Evolutionary conservation across 2,888 invertebrate species (phyloP).

Genomic region (Serrognathus titanus): DNA sequence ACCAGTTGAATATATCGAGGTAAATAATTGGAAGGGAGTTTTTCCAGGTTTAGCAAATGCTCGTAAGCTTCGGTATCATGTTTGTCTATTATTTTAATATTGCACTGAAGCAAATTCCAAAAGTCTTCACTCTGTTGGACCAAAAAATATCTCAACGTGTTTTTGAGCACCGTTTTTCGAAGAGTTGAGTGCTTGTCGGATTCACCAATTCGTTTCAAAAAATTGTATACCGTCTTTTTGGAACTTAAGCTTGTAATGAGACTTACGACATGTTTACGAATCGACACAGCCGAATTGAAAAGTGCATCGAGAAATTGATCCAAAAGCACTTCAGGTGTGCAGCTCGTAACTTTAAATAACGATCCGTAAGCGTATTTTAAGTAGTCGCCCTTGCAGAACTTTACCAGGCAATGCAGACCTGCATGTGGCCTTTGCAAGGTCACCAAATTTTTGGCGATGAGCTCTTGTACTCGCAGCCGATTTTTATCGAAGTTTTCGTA

Average conservation of each 20-base stretch:
- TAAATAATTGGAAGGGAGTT: not conserved
- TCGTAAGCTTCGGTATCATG: not conserved
- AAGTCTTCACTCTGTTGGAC: conserved; percentile 11
- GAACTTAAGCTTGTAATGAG: conserved; percentile 5
- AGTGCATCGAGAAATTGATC: not conserved
- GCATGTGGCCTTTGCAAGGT: conserved; percentile 4
- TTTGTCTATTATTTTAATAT: not conserved
- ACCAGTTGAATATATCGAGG: not conserved
- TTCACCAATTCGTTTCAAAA: not conserved
- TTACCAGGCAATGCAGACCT: conserved; percentile 4
- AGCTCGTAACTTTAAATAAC: not conserved
- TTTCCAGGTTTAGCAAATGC: not conserved
- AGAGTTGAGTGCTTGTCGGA: not conserved
- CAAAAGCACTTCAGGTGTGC: conserved; percentile 11
- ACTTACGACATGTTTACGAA: conserved; percentile 14
- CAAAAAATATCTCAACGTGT: not conserved
- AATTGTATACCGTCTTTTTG: not conserved
- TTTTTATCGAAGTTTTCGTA: not conserved
- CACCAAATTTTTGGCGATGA: conserved; percentile 1
- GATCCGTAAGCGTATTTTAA: conserved; percentile 10
- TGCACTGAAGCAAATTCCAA: not conserved
- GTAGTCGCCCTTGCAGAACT: conserved; percentile 16
- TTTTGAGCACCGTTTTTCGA: not conserved
- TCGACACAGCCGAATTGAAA: conserved; percentile 9
- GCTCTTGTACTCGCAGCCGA: not conserved